These are phyloP conservation scores for Aphidius gifuensis DNA, from an alignment of 1,140 invertebrate genomes.

Conservation along the genomic window DNA sequence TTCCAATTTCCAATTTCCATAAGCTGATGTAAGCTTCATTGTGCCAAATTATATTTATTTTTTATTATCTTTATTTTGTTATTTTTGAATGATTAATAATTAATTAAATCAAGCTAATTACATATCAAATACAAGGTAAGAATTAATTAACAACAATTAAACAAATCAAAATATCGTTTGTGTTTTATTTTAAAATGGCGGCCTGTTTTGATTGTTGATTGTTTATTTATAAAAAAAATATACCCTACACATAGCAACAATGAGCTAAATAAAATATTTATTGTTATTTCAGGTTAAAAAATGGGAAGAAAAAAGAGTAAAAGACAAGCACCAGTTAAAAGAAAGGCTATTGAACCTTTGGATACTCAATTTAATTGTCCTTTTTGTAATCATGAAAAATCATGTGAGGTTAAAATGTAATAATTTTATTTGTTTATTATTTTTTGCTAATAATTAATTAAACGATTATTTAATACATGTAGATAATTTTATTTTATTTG, in stretches of 20 bases:
- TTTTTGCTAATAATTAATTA: neutral
- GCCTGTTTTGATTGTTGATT: no score
- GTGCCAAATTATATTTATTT: no score
- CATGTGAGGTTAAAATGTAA: conserved; percentile 97
- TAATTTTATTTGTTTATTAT: neutral
- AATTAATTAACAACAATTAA: no score
- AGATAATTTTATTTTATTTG: conserved; percentile 5
- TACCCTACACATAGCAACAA: no score
- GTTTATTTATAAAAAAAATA: no score
- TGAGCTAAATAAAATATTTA: no score
- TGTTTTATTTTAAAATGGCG: no score
- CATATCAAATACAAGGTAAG: no score
- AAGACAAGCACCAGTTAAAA: conserved; percentile 87
- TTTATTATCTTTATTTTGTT: neutral
- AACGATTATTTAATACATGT: conserved; percentile 18
- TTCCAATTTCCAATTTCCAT: no score
- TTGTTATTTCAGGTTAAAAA: neutral
- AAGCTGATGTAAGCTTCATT: no score
- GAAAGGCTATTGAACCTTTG: conserved; percentile 84
- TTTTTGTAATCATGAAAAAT: conserved; percentile 97
- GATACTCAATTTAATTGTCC: conserved; percentile 95
- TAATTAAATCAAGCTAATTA: no score
- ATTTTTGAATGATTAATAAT: neutral
- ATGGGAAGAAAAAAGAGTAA: conserved; percentile 95
- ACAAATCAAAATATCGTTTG: no score